These are phyloP conservation scores for Tipula helvola DNA, from an alignment of 2,888 invertebrate species.

Conservation along the genomic window DNA sequence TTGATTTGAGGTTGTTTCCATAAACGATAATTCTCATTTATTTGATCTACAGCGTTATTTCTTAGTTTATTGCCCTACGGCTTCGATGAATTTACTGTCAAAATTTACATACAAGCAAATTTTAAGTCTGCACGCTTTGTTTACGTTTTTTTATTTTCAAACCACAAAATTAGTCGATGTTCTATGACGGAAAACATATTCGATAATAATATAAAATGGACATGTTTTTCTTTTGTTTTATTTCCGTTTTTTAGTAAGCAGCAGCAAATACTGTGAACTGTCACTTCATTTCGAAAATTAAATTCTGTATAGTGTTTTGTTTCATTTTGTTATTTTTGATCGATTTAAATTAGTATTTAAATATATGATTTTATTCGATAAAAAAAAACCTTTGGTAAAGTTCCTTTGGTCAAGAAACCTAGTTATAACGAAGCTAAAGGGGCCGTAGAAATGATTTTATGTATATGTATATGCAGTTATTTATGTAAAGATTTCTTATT, in stretches of 20 bases:
- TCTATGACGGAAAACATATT: neutral
- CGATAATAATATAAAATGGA: neutral
- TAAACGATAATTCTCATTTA: too few relatives aligned
- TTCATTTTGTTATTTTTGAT: neutral
- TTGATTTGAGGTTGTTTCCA: too few relatives aligned
- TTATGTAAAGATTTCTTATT: too few relatives aligned
- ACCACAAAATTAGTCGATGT: neutral
- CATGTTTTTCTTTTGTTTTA: neutral
- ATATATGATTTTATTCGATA: too few relatives aligned
- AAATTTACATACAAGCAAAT: neutral
- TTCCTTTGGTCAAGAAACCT: too few relatives aligned
- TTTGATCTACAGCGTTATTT: too few relatives aligned
- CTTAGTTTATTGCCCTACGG: too few relatives aligned
- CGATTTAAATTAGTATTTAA: neutral
- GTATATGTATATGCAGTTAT: too few relatives aligned
- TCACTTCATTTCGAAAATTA: neutral
- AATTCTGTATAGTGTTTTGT: neutral
- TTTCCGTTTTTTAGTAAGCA: neutral
- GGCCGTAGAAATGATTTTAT: too few relatives aligned
- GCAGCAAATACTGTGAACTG: neutral
- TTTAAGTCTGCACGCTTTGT: neutral
- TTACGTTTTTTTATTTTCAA: neutral
- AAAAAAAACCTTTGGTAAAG: too few relatives aligned
- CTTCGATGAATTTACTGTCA: too few relatives aligned
- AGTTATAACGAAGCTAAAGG: too few relatives aligned